Evolutionary conservation across 2,113 vertebrate species (phyloP).

Genomic region (Mesoclemmys tuberculata): DNA sequence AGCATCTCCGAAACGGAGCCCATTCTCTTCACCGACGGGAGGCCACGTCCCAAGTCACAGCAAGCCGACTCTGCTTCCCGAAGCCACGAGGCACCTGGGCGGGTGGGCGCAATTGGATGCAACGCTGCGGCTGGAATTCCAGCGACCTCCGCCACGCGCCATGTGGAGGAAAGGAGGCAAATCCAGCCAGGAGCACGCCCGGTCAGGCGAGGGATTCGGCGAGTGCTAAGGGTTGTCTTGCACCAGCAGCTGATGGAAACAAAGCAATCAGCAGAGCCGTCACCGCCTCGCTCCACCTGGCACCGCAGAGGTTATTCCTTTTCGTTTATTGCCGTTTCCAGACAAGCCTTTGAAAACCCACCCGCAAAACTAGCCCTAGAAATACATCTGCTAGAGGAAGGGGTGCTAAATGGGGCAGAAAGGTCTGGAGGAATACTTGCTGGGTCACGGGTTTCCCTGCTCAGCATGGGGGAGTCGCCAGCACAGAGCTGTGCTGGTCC

Average conservation of each 20-base stretch:
- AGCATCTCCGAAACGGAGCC: slow-evolving; percentile 65
- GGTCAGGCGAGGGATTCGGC: neutral
- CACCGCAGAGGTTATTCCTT: neutral
- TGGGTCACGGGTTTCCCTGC: neutral
- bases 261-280: neutral
- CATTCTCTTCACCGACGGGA: slow-evolving; percentile 70
- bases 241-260: neutral
- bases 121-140: neutral
- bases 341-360: neutral
- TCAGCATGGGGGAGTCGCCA: too few species aligned
- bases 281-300: neutral
- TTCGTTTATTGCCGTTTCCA: neutral
- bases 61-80: fast-evolving
- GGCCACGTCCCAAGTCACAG: slow-evolving; percentile 28
- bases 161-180: too few species aligned
- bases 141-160: neutral
- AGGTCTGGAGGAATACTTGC: neutral
- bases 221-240: neutral
- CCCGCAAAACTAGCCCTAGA: neutral
- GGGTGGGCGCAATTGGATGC: neutral
- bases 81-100: fast-evolving
- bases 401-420: neutral
- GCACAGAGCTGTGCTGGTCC: neutral
- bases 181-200: neutral
- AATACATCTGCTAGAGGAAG: neutral